Percentiles rank a stretch among this genome's conserved stretches.
Evolutionary conservation across 2,113 vertebrate genomes (phyloP).

Genomic region (Daphoenositta chrysoptera): DNA sequence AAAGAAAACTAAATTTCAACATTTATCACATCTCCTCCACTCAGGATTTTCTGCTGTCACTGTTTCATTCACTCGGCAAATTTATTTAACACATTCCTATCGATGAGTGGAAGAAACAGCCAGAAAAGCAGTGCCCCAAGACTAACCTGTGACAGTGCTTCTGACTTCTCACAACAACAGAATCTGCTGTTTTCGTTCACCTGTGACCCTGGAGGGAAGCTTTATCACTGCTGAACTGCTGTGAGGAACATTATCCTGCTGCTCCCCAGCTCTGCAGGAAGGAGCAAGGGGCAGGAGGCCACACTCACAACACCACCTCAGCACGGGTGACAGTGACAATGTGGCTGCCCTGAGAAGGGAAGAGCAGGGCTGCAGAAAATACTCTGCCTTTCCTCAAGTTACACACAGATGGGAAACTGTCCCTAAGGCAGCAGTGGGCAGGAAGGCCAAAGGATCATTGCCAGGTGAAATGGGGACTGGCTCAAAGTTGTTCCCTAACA

Average conservation of each 20-base stretch:
- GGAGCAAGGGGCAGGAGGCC: not conserved
- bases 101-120: not conserved
- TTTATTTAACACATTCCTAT: not conserved
- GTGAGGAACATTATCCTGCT: not conserved
- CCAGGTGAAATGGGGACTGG: not conserved
- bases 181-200: not conserved
- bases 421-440: accelerated
- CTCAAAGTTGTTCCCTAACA: not conserved
- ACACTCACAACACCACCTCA: not conserved
- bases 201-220: not conserved
- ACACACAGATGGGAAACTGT: not conserved
- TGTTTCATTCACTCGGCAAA: not conserved
- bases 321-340: not conserved
- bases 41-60: not conserved
- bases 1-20: not conserved
- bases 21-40: not conserved
- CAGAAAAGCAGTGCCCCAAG: not conserved
- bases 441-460: not conserved
- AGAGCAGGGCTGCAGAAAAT: not conserved
- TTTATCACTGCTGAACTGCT: not conserved
- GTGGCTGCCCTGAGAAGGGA: not conserved
- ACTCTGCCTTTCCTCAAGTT: not conserved
- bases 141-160: not conserved
- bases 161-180: not conserved
- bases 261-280: not conserved